A percentile compares a stretch with the other conserved stretches of the same genome.
phyloP scores from a whole-genome alignment of 1,140 invertebrate genomes.

The Camponotus pennsylvanicus region DNA sequence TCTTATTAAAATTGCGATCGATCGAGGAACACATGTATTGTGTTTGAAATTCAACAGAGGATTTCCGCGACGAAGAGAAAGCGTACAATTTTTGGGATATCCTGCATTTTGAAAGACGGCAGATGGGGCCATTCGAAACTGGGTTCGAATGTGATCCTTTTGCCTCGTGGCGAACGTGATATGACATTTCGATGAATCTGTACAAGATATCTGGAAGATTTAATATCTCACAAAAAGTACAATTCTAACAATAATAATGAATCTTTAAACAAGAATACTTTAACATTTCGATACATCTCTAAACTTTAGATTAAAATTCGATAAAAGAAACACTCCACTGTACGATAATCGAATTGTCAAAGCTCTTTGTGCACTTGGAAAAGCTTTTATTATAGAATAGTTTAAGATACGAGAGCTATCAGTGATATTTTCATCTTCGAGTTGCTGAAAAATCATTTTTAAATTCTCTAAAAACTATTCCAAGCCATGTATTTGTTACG shows the following conservation, averaged over 20 bases:
- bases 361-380: background rate
- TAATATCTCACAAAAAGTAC: background rate
- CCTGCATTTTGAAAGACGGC: conserved; percentile 44
- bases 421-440: background rate
- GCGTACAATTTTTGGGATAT: conserved; percentile 23
- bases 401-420: background rate
- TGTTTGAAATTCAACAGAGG: conserved; percentile 22
- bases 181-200: background rate
- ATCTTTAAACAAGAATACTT: background rate
- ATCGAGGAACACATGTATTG: too few species aligned
- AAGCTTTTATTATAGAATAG: background rate
- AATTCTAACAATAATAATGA: background rate
- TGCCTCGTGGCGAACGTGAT: conserved; percentile 27
- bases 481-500: background rate
- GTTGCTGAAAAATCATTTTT: background rate
- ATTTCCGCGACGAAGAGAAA: conserved; percentile 28
- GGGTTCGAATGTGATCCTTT: conserved; percentile 19
- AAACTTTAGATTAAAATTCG: background rate
- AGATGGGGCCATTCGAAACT: conserved; percentile 29
- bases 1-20: background rate
- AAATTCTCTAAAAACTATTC: background rate
- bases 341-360: background rate
- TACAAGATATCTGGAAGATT: background rate
- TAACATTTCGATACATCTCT: background rate
- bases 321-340: background rate